Evolutionary conservation across 2,797 vertebrate species (phyloP), one percentile per base, ranked within the genome.

Genomic region (Delichon dasypus): DNA sequence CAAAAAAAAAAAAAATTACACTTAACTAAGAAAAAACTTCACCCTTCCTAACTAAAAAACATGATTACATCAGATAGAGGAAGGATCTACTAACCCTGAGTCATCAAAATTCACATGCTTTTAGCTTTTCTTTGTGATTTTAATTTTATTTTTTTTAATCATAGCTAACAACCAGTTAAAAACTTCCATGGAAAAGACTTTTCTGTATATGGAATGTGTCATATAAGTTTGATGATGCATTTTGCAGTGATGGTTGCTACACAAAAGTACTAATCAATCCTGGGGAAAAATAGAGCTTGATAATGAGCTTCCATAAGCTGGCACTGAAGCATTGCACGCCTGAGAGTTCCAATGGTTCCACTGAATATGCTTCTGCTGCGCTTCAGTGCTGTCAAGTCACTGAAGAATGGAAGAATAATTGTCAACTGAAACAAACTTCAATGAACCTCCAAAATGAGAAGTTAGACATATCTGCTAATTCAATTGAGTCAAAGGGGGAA

Each of bases 331-430:
- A 42, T 1, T 64, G 66, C 65, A 74, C 1, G 7, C 29, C 32
- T 34, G 36, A 60, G 48, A 66, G 36, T 55, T 90, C 66, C 80
- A 76, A 2, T 10, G 32, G 57, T 9, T 93, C 67, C 67, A 51
- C 17, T 67, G 61, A 95, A 84, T 44, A 85, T 22, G 22, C 13
- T 58, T 90, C 60, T 78, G 61, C n/a, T 82, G 25, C 0, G 0
- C 54, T 94, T 94, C 92, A 89, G 13, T 74, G 84, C 32, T 54
- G 20, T 5, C 8, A 93, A 94, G 42, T 80, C 74, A 90, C 26
- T 89, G 91, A 92, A 89, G 87, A 86, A 68, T 53, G 58, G 72
- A 92, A 92, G 38, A 95, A 85, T 85, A 95, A 95, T 61, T 80
- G 61, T 42, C 61, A 77, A 51, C 30, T 78, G 88, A 92, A 90